Evolutionary conservation across 2,888 invertebrate species (phyloP).

Genomic region (Miltochrista miniata): DNA sequence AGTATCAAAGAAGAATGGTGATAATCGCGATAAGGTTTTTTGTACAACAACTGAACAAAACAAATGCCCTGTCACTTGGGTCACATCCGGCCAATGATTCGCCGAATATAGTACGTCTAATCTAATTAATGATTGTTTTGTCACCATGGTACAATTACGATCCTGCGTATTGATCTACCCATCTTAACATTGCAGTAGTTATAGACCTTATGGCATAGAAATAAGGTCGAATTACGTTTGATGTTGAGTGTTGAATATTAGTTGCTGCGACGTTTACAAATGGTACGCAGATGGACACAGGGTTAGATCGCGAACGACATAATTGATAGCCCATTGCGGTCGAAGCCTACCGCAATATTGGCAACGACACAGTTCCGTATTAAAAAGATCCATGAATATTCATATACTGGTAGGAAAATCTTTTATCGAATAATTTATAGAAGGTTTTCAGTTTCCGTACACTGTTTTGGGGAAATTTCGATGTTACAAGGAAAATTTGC

Average conservation of each 20-base stretch:
- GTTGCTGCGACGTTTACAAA: constrained; percentile 68
- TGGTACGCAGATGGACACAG: constrained; percentile 70
- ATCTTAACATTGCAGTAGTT: constrained; percentile 9
- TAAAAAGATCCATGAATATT: constrained; percentile 51
- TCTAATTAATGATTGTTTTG: constrained; percentile 73
- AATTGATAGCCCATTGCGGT: constrained; percentile 68
- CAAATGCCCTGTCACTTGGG: constrained; percentile 55
- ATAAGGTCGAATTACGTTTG: constrained; percentile 37
- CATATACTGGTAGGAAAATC: constrained; percentile 34
- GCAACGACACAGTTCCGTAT: constrained; percentile 45
- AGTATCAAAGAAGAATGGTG: constrained; percentile 15
- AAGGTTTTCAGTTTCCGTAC: constrained; percentile 8
- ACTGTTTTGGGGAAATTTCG: constrained; percentile 3
- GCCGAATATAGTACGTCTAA: constrained; percentile 55
- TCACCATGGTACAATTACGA: constrained; percentile 60
- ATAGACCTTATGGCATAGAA: constrained; percentile 25
- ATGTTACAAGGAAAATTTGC: constrained; percentile 4
- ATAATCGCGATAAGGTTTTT: constrained; percentile 28
- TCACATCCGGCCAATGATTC: constrained; percentile 61
- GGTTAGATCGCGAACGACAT: constrained; percentile 72
- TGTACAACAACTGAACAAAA: constrained; percentile 41
- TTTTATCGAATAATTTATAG: constrained; percentile 29
- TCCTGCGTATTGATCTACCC: constrained; percentile 45
- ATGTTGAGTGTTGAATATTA: constrained; percentile 35
- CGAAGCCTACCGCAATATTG: constrained; percentile 47